Evolutionary conservation across 2,888 invertebrate species (phyloP), one percentile per base, ranked within the genome.

Genomic region (Sturmia bella): DNA sequence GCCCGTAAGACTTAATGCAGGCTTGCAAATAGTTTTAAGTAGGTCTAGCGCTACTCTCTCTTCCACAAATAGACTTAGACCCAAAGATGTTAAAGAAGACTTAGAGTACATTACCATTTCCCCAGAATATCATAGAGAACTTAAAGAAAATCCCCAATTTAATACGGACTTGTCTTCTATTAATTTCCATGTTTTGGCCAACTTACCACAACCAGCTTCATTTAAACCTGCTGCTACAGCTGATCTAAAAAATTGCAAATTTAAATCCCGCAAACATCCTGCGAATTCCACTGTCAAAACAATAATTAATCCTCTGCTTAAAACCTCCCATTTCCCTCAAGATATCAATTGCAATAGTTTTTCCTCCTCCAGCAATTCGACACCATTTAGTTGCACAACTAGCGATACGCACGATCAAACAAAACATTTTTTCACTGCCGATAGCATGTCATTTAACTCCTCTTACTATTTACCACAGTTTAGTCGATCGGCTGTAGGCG

Each of bases 401-500:
- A 64, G 43, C 27, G 41, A 57, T 70, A 45, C 24, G 17, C 69
- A 69, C 61, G 57, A 78, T 41, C 64, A 50, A 50, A 19, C 32
- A 24, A 72, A 63, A 66, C 15, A 19, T 1, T 27, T 13, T 32
- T 17, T n/a, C 0, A 17, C 9, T 17, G 17, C 64, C 57, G 70
- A 64, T 5, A 15, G 66, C 11, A 59, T 56, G 59, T 37, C 59
- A 57, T 66, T 37, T 82, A 75, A 83, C 72, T 69, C 27, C 70
- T 64, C 57, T 78, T 69, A n/a, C n/a, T n/a, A 48, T 83, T 79
- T 85, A 86, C 84, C 92, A 87, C 92, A 96, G 96, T 96, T 96
- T 90, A 96, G 95, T 91, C 94, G 96, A 87, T 96, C 96, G 52
- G 94, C 95, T 84, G 94, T 95, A 72, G 96, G 96, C 74, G 96